These are phyloP conservation scores for Acyrthosiphon pisum DNA, from an alignment of 1,140 invertebrate genomes.

Conservation along the genomic window DNA sequence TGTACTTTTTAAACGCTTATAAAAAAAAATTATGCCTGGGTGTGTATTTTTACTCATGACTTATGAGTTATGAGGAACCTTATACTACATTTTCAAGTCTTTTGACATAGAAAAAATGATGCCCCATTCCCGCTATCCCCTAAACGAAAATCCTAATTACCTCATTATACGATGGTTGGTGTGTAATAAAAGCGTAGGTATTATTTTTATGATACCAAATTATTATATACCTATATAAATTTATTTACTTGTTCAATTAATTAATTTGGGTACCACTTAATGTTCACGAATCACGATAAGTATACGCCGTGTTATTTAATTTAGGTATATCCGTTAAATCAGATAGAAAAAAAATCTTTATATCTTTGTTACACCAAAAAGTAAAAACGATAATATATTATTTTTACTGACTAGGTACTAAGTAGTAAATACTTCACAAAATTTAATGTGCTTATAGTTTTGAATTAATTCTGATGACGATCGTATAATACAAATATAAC, in stretches of 20 bases:
- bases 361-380: not conserved
- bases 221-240: not conserved
- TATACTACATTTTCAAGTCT: not conserved
- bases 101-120: not conserved
- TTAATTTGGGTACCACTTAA: not conserved
- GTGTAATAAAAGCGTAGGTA: not conserved
- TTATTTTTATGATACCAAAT: not conserved
- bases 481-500: not conserved
- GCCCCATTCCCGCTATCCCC: not conserved
- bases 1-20: not conserved
- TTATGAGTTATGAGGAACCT: not conserved
- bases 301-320: too few relatives aligned
- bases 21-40: not conserved
- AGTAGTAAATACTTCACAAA: not conserved
- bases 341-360: not conserved
- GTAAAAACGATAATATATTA: not conserved
- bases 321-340: not conserved
- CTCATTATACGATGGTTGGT: not conserved
- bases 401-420: not conserved
- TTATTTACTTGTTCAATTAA: not conserved
- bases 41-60: not conserved
- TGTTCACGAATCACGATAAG: not conserved
- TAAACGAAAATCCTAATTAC: not conserved
- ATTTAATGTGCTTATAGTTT: not conserved
- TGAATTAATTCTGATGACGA: not conserved